These are phyloP conservation scores for Ceyx cyanopectus DNA, from an alignment of 2,113 vertebrate species.

Conservation along the genomic window DNA sequence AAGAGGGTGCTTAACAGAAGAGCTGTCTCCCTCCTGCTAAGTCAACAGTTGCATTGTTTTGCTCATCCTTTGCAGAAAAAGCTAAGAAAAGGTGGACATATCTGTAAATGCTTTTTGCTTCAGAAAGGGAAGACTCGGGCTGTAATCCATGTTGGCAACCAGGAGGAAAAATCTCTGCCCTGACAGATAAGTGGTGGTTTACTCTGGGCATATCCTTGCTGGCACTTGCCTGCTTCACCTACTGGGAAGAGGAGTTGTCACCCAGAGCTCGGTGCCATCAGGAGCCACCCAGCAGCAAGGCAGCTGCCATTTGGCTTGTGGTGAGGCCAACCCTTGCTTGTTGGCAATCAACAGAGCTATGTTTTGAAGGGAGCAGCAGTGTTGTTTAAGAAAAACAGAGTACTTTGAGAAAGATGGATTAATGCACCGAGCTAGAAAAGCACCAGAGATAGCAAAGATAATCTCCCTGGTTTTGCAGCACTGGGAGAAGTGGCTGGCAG, in stretches of 20 bases:
- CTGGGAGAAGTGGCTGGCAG: neutral
- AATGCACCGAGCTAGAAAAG: neutral
- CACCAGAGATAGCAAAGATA: neutral
- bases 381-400: neutral
- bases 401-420: neutral
- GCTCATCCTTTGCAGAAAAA: neutral
- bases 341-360: constrained; percentile 23
- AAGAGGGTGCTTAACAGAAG: neutral
- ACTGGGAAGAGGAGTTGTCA: constrained; percentile 10
- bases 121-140: neutral
- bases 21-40: neutral
- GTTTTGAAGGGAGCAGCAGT: constrained; percentile 1
- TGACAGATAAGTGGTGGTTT: neutral
- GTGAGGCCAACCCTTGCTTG: neutral
- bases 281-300: neutral
- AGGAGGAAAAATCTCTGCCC: neutral
- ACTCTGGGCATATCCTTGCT: neutral
- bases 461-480: neutral
- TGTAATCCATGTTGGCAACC: neutral
- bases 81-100: neutral
- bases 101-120: neutral
- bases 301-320: neutral
- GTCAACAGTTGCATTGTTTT: neutral
- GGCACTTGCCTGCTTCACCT: neutral
- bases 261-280: neutral